phyloP scores from a whole-genome alignment of 1,140 invertebrate genomes.

The Carposina sasakii region DNA sequence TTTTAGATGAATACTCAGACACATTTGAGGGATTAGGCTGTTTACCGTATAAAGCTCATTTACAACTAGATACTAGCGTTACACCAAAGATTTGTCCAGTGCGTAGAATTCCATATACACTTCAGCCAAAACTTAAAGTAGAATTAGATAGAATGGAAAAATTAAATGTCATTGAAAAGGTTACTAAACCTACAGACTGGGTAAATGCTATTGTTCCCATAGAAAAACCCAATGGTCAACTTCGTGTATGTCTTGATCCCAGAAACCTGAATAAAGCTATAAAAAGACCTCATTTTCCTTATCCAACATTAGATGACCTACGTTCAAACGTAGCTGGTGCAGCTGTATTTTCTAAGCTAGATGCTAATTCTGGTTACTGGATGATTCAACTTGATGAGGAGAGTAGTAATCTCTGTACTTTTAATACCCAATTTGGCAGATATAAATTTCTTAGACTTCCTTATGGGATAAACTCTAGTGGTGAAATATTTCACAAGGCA shows the following conservation, averaged over 20 bases:
- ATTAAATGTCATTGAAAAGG: constrained; percentile 34
- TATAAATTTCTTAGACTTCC: constrained; percentile 29
- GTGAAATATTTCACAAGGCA: constrained; percentile 10
- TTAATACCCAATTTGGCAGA: constrained; percentile 29
- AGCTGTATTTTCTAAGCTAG: constrained; percentile 15
- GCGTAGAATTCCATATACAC: constrained; percentile 1
- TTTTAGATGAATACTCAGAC: background rate
- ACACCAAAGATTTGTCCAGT: constrained; percentile 3
- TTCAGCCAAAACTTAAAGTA: constrained; percentile 2
- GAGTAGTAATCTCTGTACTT: constrained; percentile 24
- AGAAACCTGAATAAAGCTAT: constrained; percentile 21
- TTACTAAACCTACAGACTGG: constrained; percentile 51
- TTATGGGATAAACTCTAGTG: constrained; percentile 20
- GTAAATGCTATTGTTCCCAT: constrained; percentile 50
- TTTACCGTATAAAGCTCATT: constrained; percentile 3
- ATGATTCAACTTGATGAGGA: constrained; percentile 25
- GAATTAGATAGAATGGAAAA: constrained; percentile 11
- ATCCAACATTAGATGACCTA: constrained; percentile 16
- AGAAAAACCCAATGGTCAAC: constrained; percentile 41
- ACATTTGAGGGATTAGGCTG: constrained; percentile 6
- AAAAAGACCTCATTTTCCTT: constrained; percentile 11
- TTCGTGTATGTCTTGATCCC: constrained; percentile 61
- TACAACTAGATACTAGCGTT: constrained; percentile 1
- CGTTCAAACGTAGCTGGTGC: constrained; percentile 14
- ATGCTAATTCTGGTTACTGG: constrained; percentile 23